Base-by-base conservation (phyloP, 2,888 invertebrate species). In the Aspidiotus destructor region DNA sequence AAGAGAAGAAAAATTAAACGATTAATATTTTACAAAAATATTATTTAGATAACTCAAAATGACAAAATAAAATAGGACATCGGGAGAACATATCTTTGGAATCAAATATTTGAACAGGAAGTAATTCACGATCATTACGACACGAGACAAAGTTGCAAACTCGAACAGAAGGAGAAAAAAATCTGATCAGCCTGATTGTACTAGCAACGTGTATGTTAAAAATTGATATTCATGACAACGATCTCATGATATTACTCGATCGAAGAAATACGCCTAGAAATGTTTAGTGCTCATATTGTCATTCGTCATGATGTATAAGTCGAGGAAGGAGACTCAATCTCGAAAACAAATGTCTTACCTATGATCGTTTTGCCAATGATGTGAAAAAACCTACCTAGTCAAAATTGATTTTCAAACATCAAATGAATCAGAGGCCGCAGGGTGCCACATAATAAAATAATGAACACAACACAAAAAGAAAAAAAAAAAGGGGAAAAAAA, bases 201-300 rank as follows among this genome's bases (percentile, higher is more conserved):
- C 58, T 6, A 48, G 48, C n/a, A 48, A 48, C 10, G 11, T 28
- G 28, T 3, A 48, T 48, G n/a, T 48, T 2, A 48, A n/a, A n/a
- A 48, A 48, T 48, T 48, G n/a, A 48, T n/a, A 48, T 48, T 48
- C 48, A 48, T 13, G n/a, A n/a, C 11, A 48, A 13, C 48, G 48
- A 48, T 48, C 48, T 13, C 48, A 28, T 28, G 5, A 28, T 28
- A 28, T 28, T 3, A 28, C 28, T 28, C 28, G 28, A 28, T 28
- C 1, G 28, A 28, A 28, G 28, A 28, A 48, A 48, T 48, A 48
- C 48, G 48, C 5, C 28, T 1, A 28, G 5, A 28, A 28, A 28
- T 28, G 28, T 5, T 48, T 48, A 48, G 48, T 48, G 3, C 41
- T 41, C 10, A 63, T 63, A 63, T 63, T 63, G 63, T 63, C 63